Percentiles rank a stretch among this genome's conserved stretches.
Conservation (phyloP, 2,888 invertebrate species). For the Microplitis manilae region DNA sequence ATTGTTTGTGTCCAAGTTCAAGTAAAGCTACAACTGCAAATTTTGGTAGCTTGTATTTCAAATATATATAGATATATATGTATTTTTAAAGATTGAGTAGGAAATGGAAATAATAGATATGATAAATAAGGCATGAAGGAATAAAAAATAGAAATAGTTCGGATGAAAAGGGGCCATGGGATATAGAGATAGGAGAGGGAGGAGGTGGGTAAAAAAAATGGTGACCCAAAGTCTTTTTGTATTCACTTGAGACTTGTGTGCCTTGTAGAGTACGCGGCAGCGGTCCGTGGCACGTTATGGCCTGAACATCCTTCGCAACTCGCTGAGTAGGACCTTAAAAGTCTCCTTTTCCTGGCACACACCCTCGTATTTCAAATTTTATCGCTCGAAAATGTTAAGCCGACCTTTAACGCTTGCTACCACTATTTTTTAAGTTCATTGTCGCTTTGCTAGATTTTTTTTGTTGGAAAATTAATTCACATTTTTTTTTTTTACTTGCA, state of each 20-base stretch:
- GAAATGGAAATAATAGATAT: constrained; percentile 65
- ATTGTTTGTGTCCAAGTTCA: background rate
- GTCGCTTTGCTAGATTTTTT: background rate
- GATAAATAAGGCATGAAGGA: constrained; percentile 2
- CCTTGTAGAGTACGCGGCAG: constrained; percentile 48
- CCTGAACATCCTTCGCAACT: constrained; percentile 65
- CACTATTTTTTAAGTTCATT: constrained; percentile 47
- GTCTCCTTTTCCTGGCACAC: constrained; percentile 48
- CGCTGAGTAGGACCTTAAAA: constrained; percentile 21
- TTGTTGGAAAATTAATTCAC: no score
- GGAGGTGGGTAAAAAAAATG: constrained; percentile 9
- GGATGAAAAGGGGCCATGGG: background rate
- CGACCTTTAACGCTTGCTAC: constrained; percentile 44
- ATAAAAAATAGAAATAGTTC: constrained; percentile 7
- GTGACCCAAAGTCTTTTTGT: constrained; percentile 4
- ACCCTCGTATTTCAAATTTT: constrained; percentile 69
- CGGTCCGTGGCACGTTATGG: constrained; percentile 63
- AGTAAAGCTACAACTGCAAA: background rate
- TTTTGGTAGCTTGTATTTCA: background rate
- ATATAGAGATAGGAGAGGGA: background rate
- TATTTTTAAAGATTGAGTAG: constrained; percentile 68
- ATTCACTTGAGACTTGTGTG: constrained; percentile 42
- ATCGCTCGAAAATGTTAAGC: constrained; percentile 65
- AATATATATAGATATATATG: background rate
- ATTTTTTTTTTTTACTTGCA: background rate